These are phyloP conservation scores for Ianthella basta DNA, from an alignment of 37 sponge, comb jelly and placozoan genomes.

Conservation along the genomic window DNA sequence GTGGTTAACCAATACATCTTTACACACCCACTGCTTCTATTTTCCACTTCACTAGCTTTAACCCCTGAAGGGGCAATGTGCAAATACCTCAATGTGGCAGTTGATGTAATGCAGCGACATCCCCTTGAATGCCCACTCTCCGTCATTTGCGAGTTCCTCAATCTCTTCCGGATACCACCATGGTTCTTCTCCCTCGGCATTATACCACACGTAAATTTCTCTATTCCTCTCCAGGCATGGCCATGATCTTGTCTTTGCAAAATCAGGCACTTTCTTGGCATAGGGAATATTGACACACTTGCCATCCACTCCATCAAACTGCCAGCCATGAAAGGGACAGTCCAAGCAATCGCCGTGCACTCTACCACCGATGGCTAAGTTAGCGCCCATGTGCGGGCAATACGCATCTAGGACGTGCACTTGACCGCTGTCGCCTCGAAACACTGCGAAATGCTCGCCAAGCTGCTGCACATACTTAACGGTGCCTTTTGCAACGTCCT, in stretches of 20 bases:
- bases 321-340: slow-evolving; percentile 79
- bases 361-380: slow-evolving; percentile 60
- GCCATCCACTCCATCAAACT: slow-evolving; percentile 56
- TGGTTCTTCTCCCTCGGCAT: slow-evolving; percentile 72
- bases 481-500: slow-evolving; percentile 30
- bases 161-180: slow-evolving; percentile 43
- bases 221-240: slow-evolving; percentile 48
- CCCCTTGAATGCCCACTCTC: slow-evolving; percentile 45
- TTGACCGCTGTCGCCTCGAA: slow-evolving; percentile 60
- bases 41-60: too few species aligned
- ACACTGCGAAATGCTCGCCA: slow-evolving; percentile 68
- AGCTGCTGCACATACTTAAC: slow-evolving; percentile 37
- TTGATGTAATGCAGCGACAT: slow-evolving; percentile 46
- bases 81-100: slow-evolving; percentile 59
- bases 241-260: slow-evolving; percentile 61
- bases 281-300: slow-evolving; percentile 68
- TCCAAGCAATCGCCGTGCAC: slow-evolving; percentile 65
- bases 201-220: slow-evolving; percentile 58
- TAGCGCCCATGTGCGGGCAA: slow-evolving; percentile 76
- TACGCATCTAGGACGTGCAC: slow-evolving; percentile 65
- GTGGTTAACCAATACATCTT: too few species aligned
- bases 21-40: too few species aligned
- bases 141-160: slow-evolving; percentile 30
- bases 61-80: too few species aligned
- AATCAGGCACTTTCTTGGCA: slow-evolving; percentile 50